Percentiles rank a stretch among this genome's conserved stretches.
Conservation (phyloP, 2,888 invertebrate genomes). For the Gnatocerus cornutus region DNA sequence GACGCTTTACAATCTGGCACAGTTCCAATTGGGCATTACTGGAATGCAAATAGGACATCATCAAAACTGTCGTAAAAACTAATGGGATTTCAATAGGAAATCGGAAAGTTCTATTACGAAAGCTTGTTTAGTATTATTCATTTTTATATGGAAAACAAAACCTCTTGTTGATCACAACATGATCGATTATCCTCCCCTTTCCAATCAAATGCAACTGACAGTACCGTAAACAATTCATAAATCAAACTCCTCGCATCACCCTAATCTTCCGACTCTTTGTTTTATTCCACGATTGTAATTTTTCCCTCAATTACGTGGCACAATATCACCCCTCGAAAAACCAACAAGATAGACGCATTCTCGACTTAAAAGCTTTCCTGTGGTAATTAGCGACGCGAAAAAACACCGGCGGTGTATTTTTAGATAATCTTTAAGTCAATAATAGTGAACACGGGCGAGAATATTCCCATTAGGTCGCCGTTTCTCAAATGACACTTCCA, state of each 20-base stretch:
- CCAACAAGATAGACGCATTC: constrained; percentile 27
- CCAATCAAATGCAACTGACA: neutral
- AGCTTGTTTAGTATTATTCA: too few species aligned
- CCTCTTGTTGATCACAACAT: too few species aligned
- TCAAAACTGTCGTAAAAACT: too few species aligned
- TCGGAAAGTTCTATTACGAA: too few species aligned
- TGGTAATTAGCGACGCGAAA: constrained; percentile 35
- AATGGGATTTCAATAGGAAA: too few species aligned
- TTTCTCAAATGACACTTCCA: constrained; percentile 43
- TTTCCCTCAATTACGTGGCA: constrained; percentile 1
- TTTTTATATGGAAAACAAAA: too few species aligned
- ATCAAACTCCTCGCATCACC: constrained; percentile 2
- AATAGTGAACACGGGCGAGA: constrained; percentile 19
- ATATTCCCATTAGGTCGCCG: constrained; percentile 44
- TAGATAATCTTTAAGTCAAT: constrained; percentile 49
- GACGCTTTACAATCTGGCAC: too few species aligned
- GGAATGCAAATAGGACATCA: too few species aligned
- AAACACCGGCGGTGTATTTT: constrained; percentile 43
- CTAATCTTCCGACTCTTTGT: constrained; percentile 2
- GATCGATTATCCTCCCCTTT: neutral
- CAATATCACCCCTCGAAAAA: constrained; percentile 28
- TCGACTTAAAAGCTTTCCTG: constrained; percentile 41
- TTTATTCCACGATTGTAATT: neutral
- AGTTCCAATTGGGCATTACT: too few species aligned
- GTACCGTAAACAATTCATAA: constrained; percentile 2